Evolutionary conservation across 2,113 vertebrate genomes (phyloP), one percentile per base, ranked within the genome.

Genomic region (Pithys albifrons): DNA sequence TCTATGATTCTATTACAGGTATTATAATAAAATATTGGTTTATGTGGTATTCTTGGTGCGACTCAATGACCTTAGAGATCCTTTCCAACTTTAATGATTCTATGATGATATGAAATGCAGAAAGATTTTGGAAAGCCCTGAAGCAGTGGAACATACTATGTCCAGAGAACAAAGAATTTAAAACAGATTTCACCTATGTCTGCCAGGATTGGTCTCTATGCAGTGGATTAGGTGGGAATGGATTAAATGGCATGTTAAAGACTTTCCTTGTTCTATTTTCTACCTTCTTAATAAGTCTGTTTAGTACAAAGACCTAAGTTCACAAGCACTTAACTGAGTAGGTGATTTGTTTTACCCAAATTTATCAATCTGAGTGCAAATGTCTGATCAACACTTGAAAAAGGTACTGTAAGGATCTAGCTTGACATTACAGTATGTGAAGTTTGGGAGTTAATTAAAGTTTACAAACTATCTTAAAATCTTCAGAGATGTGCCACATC

Each of bases 381-480:
- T 45, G 4, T 43, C 57, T 93, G 46, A 84, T 29, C 19, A 91
- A 7, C 22, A 43, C 18, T 74, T 49, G 24, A 31, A 46, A 67
- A 71, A 59, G 69, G 39, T 25, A 31, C 41, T 49, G 22, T 35
- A 54, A 92, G 31, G 28, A 75, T 75, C 45, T 35, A 57, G 23
- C 28, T 78, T 92, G 65, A 35, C 8, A 37, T 65, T 35, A 69
- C n/a, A 76, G 10, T 13, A 7, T 7, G 8, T 35, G 57, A 25
- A 79, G 64, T 76, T 52, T 43, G 15, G 5, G 55, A 67, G 20
- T 51, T 79, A 91, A 90, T 80, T 45, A 58, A 94, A 93, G 83
- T 94, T 96, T 91, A 54, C 73, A 65, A 89, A 94, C 84, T 80
- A 92, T 81, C 93, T 93, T 33, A 20, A 39, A 22, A 66, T 76